These are phyloP conservation scores for Fragum whitleyi DNA, from an alignment of 2,888 invertebrate species.

Conservation along the genomic window DNA sequence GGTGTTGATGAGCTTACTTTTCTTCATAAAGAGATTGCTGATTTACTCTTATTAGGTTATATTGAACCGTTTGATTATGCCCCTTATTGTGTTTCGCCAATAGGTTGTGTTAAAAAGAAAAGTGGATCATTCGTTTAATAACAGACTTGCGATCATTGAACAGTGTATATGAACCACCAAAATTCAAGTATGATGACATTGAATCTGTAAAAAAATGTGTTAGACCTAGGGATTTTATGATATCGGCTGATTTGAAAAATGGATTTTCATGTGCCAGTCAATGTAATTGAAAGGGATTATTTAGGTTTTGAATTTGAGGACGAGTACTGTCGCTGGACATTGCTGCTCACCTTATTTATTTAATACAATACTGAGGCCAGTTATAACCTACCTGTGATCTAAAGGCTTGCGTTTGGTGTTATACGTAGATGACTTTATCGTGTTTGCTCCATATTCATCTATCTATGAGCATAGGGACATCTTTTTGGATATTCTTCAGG, in stretches of 20 bases:
- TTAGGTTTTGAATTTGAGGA: constrained; percentile 34
- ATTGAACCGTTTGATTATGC: constrained; percentile 29
- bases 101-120: constrained; percentile 29
- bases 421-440: constrained; percentile 37
- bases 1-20: neutral
- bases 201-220: constrained; percentile 19
- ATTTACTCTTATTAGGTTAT: constrained; percentile 27
- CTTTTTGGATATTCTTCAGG: too few species aligned
- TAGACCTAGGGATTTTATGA: constrained; percentile 23
- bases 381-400: constrained; percentile 12
- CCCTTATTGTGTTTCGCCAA: constrained; percentile 31
- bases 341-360: constrained; percentile 27
- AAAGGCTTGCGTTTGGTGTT: neutral
- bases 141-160: constrained; percentile 36
- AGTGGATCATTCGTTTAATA: constrained; percentile 23
- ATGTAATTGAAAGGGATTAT: neutral
- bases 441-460: neutral
- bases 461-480: neutral
- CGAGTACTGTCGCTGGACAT: constrained; percentile 20
- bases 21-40: constrained; percentile 16
- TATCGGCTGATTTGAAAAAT: constrained; percentile 40
- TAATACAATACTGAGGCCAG: constrained; percentile 9
- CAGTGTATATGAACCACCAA: constrained; percentile 9
- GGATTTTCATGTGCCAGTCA: constrained; percentile 40
- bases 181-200: constrained; percentile 44